Percentiles rank a stretch among this genome's conserved stretches.
These are phyloP conservation scores for Phenganax subtilis DNA, from an alignment of 92 coral and sea anemone species.

Conservation along the genomic window DNA sequence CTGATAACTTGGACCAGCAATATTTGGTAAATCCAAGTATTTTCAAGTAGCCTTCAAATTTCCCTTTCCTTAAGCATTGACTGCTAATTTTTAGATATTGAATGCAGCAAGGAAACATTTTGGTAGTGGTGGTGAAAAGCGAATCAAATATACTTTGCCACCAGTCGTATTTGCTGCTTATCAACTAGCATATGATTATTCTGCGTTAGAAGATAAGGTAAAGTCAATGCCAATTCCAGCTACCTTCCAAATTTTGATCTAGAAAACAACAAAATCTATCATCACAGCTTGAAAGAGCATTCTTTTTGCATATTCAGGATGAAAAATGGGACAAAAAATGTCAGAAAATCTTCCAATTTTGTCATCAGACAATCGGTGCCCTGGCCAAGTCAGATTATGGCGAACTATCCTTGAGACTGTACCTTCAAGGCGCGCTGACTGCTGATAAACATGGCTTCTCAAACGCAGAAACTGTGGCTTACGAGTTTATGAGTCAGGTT, in stretches of 20 bases:
- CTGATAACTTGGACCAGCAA: constrained; percentile 90
- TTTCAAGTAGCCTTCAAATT: not conserved
- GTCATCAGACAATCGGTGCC: constrained; percentile 95
- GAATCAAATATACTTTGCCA: constrained; percentile 91
- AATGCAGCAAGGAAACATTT: constrained; percentile 96
- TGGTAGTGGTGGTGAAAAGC: constrained; percentile 98
- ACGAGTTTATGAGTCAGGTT: constrained; percentile 99
- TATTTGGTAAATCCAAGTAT: constrained; percentile 62
- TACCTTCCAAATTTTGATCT: no score
- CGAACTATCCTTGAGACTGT: constrained; percentile 78
- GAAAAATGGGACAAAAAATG: constrained; percentile 99
- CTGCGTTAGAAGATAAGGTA: constrained; percentile 77
- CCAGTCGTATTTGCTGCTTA: constrained; percentile 91
- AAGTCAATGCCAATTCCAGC: not conserved
- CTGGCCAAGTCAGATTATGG: constrained; percentile 96
- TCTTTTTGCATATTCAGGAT: constrained; percentile 55
- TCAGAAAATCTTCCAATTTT: constrained; percentile 97
- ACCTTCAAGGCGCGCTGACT: constrained; percentile 91
- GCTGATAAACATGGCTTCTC: constrained; percentile 88
- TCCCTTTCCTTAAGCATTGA: not conserved
- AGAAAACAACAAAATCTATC: no score
- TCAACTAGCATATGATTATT: constrained; percentile 88
- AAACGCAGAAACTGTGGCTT: constrained; percentile 93
- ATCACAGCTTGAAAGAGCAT: not conserved
- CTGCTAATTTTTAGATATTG: constrained; percentile 58